Evolutionary conservation across 2,797 vertebrate genomes (phyloP), one percentile per base, ranked within the genome.

Genomic region (Ceyx erithaca): DNA sequence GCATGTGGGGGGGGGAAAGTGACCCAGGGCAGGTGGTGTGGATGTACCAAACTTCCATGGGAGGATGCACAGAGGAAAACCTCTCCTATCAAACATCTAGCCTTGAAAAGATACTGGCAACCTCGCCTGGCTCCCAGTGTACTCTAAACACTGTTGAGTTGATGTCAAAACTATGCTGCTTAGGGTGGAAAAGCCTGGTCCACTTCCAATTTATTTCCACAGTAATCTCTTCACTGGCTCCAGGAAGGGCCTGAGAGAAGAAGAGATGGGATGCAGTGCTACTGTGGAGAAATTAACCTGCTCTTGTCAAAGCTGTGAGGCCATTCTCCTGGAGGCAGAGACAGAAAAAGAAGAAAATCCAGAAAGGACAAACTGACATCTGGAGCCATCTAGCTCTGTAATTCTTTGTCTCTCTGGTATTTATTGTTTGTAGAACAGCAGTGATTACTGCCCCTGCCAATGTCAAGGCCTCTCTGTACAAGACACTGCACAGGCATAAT

Each of bases 301-400:
- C 3, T 0, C 17, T 54, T 40, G 5, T 37, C 40, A 61, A 66
- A 85, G 17, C 33, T 0, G 0, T 31, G 20, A 0, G 2, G 37
- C 51, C 0, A 0, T 81, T 57, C 48, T 63, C n/a, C 40, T 40
- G 23, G 37, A 90, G 54, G 68, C 61, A 46, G 80, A 83, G 70
- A 25, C 2, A 62, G 62, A 13, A 63, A 77, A 85, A 18, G 54
- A 35, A 79, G 16, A 55, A 72, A 73, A 41, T 43, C 57, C 67
- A 70, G 41, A 48, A 2, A 2, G 67, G 57, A 25, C 75, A 37
- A 58, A 64, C n/a, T 45, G 49, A 26, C 41, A 82, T 28, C 48
- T 82, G 88, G 49, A 85, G 41, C 64, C 68, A 19, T 67, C 70
- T 76, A 75, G 9, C 37, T 73, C 33, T 23, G 1, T 46, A 80